Percentiles rank a stretch among this genome's conserved stretches.
Conservation (phyloP, 2,797 vertebrate species). For the Tangara arthus region DNA sequence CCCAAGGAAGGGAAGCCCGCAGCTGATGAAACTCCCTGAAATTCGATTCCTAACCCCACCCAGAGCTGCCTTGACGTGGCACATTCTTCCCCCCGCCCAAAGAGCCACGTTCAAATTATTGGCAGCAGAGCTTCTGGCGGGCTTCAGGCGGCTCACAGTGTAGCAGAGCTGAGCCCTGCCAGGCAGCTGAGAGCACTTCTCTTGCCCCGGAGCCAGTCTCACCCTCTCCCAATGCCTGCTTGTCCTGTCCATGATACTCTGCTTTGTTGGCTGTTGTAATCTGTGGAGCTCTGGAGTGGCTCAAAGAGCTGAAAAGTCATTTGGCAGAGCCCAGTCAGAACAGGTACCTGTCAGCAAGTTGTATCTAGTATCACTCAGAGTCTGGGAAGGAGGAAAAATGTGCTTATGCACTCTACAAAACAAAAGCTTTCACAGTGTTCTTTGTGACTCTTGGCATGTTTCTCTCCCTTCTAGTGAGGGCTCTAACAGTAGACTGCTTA, state of each 20-base stretch:
- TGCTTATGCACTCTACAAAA: rapidly evolving
- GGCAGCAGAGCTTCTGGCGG: background rate
- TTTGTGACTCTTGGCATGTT: background rate
- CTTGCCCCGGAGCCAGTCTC: background rate
- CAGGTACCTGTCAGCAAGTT: background rate
- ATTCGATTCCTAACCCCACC: background rate
- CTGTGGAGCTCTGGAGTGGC: background rate
- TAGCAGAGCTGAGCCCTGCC: background rate
- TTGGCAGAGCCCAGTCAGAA: background rate
- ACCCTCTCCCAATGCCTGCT: background rate
- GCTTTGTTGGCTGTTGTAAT: background rate
- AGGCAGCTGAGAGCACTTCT: background rate
- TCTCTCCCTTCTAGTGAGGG: background rate
- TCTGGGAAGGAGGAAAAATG: background rate
- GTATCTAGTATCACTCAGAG: background rate
- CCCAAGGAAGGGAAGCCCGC: background rate
- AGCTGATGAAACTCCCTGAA: slow-evolving; percentile 37
- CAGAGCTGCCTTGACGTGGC: background rate
- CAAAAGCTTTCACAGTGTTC: background rate
- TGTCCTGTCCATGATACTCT: rapidly evolving
- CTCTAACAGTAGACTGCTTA: background rate
- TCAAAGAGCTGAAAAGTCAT: background rate
- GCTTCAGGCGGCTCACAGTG: rapidly evolving
- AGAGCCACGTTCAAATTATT: background rate
- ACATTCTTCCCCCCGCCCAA: background rate